Evolutionary conservation across 1,140 invertebrate species (phyloP), one percentile per base, ranked within the genome.

Genomic region (Chlorops oryzae): DNA sequence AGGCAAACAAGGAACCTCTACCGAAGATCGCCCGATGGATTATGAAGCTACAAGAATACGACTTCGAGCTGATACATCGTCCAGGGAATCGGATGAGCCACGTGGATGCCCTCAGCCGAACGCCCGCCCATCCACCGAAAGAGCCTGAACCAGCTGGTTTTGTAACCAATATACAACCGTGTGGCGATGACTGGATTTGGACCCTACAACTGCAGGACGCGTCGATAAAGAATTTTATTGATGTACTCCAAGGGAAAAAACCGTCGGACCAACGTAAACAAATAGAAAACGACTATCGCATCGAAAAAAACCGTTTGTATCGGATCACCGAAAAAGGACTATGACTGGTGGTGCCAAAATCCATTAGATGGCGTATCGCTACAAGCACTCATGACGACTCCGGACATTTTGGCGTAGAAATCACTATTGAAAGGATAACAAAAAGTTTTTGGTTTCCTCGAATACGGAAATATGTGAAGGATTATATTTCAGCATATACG

Each of bases 1-100:
- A 0, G 44, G 73, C 18, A 17, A 71, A 70, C 55, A 72, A 67
- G 42, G 66, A 73, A 48, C 32, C 73, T 5, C 52, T 59, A 23
- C 63, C 56, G 4, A 43, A 55, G 23, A 56, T 68, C 20, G 50
- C 56, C 0, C 35, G 65, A 15, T 70, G 54, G 50, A 46, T 43
- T 32, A 13, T 57, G 2, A 45, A 45, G 17, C 17, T 57, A 17
- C 17, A 38, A 13, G 51, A 54, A 28, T 57, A 47, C 39, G 37
- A 53, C 21, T 56, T 13, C 27, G 23, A 38, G 10, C 41, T 54
- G 12, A 10, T 42, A 1, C 55, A 57, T 28, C 21, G 49, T 21
- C 15, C 37, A 18, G 55, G 52, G 10, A 24, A 24, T 5, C 13
- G 10, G 13, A 51, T 58, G 58, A 4, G 7, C n/a, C 54, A 56